Percentiles rank a stretch among this genome's conserved stretches.
These are phyloP conservation scores for Esox lucius DNA, from an alignment of 2,797 vertebrate genomes.

Conservation along the genomic window DNA sequence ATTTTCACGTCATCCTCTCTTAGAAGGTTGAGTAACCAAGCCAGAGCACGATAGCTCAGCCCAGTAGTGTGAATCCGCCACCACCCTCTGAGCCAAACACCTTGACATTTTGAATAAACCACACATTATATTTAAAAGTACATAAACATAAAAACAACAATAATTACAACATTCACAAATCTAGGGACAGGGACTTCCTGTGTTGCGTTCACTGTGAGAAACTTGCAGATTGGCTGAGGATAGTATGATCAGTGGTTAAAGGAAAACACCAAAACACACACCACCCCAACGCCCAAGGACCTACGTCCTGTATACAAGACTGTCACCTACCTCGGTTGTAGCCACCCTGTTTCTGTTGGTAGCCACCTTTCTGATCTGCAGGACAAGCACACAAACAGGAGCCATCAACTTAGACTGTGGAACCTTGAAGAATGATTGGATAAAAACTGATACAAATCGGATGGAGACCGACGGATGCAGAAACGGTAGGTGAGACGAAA, in stretches of 20 bases:
- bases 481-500: too few relatives aligned
- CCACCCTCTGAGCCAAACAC: background rate
- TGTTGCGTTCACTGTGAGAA: background rate
- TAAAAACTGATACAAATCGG: too few relatives aligned
- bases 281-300: background rate
- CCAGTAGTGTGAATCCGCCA: background rate
- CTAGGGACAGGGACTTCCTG: background rate
- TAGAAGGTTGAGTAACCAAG: background rate
- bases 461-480: too few relatives aligned
- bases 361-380: constrained; percentile 79
- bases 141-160: background rate
- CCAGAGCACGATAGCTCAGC: background rate
- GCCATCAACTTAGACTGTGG: background rate
- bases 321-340: constrained; percentile 70
- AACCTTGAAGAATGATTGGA: too few relatives aligned
- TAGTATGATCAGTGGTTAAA: background rate
- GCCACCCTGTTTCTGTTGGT: constrained; percentile 70
- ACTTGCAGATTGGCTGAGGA: background rate
- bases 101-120: background rate
- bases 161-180: background rate
- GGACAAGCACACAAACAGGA: constrained; percentile 23
- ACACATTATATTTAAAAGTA: background rate
- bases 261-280: background rate
- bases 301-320: too few relatives aligned
- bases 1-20: background rate